phyloP scores from a whole-genome alignment of 2,113 vertebrate genomes.

The Gnathonemus echidnorhynchus region DNA sequence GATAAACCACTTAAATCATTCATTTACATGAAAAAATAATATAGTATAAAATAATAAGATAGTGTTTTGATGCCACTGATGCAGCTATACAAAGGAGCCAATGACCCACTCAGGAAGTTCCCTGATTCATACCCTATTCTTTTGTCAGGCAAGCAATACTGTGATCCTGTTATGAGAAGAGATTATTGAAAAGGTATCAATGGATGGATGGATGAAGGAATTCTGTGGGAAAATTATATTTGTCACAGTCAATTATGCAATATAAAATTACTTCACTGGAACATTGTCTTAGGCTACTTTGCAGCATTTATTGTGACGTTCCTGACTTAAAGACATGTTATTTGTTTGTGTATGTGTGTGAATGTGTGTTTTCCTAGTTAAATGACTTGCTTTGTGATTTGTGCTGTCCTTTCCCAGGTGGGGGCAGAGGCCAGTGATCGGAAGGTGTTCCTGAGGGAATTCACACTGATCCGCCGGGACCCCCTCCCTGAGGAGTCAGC shows the following conservation, averaged over 20 bases:
- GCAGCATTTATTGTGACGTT: background rate
- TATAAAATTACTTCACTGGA: background rate
- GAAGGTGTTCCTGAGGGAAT: conserved; percentile 86
- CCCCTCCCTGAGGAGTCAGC: conserved; percentile 78
- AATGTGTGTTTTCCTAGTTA: background rate
- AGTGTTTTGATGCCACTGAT: background rate
- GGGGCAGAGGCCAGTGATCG: conserved; percentile 66
- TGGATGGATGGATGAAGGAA: background rate
- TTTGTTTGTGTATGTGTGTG: conserved; percentile 24
- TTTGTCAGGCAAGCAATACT: background rate
- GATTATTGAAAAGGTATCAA: background rate
- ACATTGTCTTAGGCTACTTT: background rate
- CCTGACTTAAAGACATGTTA: background rate
- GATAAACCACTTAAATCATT: background rate
- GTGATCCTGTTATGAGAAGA: background rate
- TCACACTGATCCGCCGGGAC: conserved; percentile 82
- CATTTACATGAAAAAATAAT: background rate
- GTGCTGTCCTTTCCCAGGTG: conserved; percentile 58
- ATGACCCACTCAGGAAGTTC: background rate
- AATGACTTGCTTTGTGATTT: background rate
- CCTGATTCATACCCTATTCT: background rate
- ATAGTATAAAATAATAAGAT: no score
- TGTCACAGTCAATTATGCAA: background rate
- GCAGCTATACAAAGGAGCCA: background rate
- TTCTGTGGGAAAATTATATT: background rate